phyloP scores from a whole-genome alignment of 2,888 invertebrate species.

The Tetragonula carbonaria region DNA sequence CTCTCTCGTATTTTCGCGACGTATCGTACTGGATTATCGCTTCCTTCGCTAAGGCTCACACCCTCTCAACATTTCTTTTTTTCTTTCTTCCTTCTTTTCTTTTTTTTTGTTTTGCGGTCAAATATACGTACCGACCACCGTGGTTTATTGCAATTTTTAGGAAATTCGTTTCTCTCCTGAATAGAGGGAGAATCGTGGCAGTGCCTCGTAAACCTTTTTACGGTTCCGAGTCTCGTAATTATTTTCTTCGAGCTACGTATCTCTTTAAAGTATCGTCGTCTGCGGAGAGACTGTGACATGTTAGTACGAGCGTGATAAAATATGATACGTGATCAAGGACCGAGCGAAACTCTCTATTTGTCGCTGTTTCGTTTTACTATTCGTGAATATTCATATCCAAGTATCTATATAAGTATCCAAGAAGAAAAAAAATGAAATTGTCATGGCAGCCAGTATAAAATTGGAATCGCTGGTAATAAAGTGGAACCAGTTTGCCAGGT shows the following conservation, averaged over 20 bases:
- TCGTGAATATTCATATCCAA: too few relatives aligned
- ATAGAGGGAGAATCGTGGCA: too few relatives aligned
- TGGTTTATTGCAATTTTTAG: slow-evolving; percentile 22
- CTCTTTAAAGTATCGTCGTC: not conserved
- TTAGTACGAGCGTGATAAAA: not conserved
- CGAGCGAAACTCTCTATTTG: not conserved
- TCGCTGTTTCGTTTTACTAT: not conserved
- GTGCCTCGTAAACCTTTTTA: not conserved
- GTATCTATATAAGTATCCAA: too few relatives aligned
- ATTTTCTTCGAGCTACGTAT: not conserved
- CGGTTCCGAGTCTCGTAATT: not conserved
- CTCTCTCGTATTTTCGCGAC: slow-evolving; percentile 36
- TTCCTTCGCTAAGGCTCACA: not conserved
- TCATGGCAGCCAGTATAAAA: not conserved
- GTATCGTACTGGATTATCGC: slow-evolving; percentile 20
- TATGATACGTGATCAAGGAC: not conserved
- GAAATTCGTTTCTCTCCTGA: not conserved
- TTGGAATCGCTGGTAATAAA: slow-evolving; percentile 1
- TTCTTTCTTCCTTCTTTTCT: not conserved
- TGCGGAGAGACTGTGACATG: not conserved
- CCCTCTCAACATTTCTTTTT: not conserved
- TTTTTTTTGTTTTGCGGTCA: not conserved
- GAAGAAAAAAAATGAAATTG: not conserved
- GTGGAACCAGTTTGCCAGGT: not conserved
- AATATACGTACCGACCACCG: not conserved